These are phyloP conservation scores for Pelecanus crispus DNA, from an alignment of 2,113 vertebrate species.

Conservation along the genomic window DNA sequence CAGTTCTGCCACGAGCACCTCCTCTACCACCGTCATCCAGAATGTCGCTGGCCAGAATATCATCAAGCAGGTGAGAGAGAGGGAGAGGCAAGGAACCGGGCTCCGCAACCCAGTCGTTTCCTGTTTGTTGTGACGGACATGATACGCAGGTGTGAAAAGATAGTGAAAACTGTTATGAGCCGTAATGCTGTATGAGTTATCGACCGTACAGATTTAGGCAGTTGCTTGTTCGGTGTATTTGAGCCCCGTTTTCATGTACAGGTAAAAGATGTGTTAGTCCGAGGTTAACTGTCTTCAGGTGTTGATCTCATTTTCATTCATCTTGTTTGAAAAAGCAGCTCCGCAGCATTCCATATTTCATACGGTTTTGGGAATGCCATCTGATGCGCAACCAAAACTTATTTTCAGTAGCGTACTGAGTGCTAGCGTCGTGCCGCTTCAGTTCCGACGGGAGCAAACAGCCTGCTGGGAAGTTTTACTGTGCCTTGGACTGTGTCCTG, in stretches of 20 bases:
- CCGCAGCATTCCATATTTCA: neutral
- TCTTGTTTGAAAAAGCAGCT: neutral
- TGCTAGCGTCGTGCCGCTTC: neutral
- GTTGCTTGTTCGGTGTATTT: neutral
- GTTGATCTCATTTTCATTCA: neutral
- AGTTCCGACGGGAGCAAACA: neutral
- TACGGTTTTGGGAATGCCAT: neutral
- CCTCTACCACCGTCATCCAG: constrained; percentile 82
- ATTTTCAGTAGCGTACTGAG: neutral
- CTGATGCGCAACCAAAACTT: neutral
- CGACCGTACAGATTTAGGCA: neutral
- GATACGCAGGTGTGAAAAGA: neutral
- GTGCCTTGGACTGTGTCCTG: neutral
- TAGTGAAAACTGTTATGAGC: neutral
- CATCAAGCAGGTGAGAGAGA: constrained; percentile 87
- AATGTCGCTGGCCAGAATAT: constrained; percentile 84
- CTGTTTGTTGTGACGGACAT: neutral
- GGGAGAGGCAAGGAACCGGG: neutral
- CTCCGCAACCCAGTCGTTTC: rapidly evolving
- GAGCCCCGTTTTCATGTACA: rapidly evolving
- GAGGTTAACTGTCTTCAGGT: neutral
- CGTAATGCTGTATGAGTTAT: neutral
- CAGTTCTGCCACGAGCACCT: constrained; percentile 72
- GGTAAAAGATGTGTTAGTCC: neutral
- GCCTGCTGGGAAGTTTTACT: neutral